These are phyloP conservation scores for Microtus montanus DNA, from an alignment of 2,113 vertebrate species.

Conservation along the genomic window DNA sequence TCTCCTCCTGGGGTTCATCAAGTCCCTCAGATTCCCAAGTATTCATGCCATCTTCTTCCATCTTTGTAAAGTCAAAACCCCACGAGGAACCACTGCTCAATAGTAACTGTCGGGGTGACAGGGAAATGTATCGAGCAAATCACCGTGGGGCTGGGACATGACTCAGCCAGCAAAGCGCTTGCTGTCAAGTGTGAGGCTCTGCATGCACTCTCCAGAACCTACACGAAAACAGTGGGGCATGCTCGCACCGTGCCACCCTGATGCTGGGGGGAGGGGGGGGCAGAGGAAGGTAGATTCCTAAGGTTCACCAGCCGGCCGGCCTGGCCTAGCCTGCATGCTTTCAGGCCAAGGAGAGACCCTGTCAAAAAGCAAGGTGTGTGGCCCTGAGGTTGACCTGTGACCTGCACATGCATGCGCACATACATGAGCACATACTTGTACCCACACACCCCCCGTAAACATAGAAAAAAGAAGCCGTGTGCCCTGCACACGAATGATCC, in stretches of 20 bases:
- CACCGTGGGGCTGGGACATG: neutral
- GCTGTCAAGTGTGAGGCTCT: neutral
- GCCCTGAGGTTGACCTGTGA: neutral
- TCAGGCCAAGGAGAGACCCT: neutral
- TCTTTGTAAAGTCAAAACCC: neutral
- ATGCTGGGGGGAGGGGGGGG: neutral
- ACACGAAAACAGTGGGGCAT: too few relatives aligned
- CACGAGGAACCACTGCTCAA: neutral
- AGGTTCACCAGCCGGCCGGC: neutral
- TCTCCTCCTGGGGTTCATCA: neutral
- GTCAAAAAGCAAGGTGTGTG: neutral
- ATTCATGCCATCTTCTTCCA: neutral
- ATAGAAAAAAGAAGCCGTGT: neutral
- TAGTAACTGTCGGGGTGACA: neutral
- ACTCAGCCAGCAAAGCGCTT: neutral
- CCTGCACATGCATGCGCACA: too few relatives aligned
- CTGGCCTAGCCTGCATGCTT: neutral
- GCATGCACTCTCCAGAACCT: neutral
- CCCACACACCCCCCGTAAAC: neutral
- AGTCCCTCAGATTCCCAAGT: neutral
- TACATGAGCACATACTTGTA: neutral
- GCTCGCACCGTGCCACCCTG: neutral
- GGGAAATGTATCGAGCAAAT: neutral
- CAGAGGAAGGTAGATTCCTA: neutral
- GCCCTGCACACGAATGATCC: neutral